Evolutionary conservation across 2,888 invertebrate genomes (phyloP).

Genomic region (Ptychoptera albimana): DNA sequence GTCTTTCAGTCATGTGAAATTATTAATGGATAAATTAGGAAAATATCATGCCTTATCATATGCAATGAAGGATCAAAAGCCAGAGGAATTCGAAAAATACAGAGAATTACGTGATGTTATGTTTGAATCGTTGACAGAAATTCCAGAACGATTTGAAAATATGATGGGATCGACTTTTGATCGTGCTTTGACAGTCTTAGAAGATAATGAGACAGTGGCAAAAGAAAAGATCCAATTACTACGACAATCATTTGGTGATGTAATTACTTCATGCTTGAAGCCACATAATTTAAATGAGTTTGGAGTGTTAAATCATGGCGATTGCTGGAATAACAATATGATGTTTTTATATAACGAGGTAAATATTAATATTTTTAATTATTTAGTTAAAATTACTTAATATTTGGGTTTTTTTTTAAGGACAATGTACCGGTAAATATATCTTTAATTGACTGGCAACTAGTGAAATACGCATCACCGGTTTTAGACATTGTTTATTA

Average conservation of each 20-base stretch:
- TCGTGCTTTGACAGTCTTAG: background rate
- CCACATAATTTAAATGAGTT: slow-evolving; percentile 19
- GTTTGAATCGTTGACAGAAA: background rate
- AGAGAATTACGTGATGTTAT: slow-evolving; percentile 4
- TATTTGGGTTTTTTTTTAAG: too few species aligned
- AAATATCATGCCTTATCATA: slow-evolving; percentile 34
- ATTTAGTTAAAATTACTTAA: too few species aligned
- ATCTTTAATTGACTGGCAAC: slow-evolving; percentile 9
- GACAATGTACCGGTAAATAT: background rate
- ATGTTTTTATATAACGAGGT: background rate
- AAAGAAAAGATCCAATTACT: too few species aligned
- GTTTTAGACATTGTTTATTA: slow-evolving; percentile 8
- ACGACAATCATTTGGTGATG: too few species aligned
- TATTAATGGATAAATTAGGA: slow-evolving; percentile 29
- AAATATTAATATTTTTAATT: too few species aligned
- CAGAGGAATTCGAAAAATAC: slow-evolving; percentile 15
- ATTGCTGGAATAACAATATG: slow-evolving; percentile 26
- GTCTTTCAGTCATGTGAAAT: slow-evolving; percentile 22
- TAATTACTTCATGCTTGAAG: background rate
- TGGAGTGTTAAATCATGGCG: slow-evolving; percentile 24
- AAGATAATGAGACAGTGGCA: too few species aligned
- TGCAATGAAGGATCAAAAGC: slow-evolving; percentile 22
- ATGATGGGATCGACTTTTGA: slow-evolving; percentile 1
- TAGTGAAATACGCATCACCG: slow-evolving; percentile 8
- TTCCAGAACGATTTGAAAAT: background rate